Conservation (phyloP, 2,797 vertebrate species). For the Sylvia borin region DNA sequence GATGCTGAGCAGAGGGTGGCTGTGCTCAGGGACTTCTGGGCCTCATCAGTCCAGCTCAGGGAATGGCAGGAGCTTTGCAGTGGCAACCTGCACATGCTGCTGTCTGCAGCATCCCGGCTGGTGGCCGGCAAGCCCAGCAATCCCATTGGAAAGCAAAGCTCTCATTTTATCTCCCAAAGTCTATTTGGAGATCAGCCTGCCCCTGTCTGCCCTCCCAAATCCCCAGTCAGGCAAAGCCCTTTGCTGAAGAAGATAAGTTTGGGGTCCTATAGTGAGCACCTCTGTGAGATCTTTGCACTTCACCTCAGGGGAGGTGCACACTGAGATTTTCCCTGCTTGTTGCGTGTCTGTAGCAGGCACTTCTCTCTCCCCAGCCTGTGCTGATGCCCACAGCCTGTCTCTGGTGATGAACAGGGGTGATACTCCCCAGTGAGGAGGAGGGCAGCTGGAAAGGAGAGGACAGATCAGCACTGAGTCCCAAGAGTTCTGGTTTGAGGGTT, state of each 20-base stretch:
- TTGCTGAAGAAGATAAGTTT: background rate
- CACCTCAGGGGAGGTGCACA: accelerated
- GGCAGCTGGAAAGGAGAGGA: background rate
- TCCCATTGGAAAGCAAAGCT: background rate
- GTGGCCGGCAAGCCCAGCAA: background rate
- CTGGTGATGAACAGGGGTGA: background rate
- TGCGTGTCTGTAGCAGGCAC: background rate
- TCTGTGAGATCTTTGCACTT: background rate
- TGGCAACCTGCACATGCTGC: background rate
- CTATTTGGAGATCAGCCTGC: background rate
- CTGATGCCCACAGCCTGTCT: background rate
- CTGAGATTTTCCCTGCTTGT: accelerated
- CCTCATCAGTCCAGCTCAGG: background rate
- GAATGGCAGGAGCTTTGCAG: background rate
- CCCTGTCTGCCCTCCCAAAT: background rate
- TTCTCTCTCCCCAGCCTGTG: background rate
- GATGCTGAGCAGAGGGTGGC: background rate
- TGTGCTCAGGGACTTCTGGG: background rate
- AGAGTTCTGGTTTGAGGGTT: background rate
- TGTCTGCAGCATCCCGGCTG: background rate
- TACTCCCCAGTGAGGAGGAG: accelerated
- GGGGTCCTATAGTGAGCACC: background rate
- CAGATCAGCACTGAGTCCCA: background rate
- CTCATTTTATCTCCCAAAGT: background rate
- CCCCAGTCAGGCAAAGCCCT: background rate